Evolutionary conservation across 1,140 invertebrate genomes (phyloP).

Genomic region (Papilio aristodemus): DNA sequence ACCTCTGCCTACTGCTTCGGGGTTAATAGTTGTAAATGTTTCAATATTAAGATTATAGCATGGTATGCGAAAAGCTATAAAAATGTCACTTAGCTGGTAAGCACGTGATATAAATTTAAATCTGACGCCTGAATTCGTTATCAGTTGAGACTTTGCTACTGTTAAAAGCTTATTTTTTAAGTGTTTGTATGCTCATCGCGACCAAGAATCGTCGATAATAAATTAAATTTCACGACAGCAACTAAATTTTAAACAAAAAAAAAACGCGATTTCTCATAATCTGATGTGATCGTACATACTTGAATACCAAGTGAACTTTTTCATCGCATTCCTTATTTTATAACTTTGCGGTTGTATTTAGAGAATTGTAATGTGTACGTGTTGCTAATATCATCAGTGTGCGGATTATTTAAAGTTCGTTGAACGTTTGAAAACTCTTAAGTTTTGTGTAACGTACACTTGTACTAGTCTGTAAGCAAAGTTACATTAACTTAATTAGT

Average conservation of each 20-base stretch:
- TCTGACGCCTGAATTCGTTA: too few species aligned
- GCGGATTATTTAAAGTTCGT: conserved; percentile 4
- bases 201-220: conserved; percentile 5
- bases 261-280: conserved; percentile 13
- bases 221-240: not conserved
- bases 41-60: too few species aligned
- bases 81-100: too few species aligned
- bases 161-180: not conserved
- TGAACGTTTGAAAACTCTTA: not conserved
- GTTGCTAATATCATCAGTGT: not conserved
- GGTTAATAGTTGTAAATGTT: too few species aligned
- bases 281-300: not conserved
- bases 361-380: not conserved
- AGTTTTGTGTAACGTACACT: conserved; percentile 7
- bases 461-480: not conserved
- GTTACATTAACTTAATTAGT: conserved; percentile 19
- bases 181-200: conserved; percentile 3
- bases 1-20: too few species aligned
- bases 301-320: conserved; percentile 13
- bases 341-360: not conserved
- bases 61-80: too few species aligned
- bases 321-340: not conserved
- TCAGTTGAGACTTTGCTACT: too few species aligned
- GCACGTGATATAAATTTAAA: too few species aligned
- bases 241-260: conserved; percentile 1